Percentiles rank a stretch among this genome's conserved stretches.
phyloP scores from a whole-genome alignment of 2,888 invertebrate genomes.

The Acholoe squamosa region DNA sequence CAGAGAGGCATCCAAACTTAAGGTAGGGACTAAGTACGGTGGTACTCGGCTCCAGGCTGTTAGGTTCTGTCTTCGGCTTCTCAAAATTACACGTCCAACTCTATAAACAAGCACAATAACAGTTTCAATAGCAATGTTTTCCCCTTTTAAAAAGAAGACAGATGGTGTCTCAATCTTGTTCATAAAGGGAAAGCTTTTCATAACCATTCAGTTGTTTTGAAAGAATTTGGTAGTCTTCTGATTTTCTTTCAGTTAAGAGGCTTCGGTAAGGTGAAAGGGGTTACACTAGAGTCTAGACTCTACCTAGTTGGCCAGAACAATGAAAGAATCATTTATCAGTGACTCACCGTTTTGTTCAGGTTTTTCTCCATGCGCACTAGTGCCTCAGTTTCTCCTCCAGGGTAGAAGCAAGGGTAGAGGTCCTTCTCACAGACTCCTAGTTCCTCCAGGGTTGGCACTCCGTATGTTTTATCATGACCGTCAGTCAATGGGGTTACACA shows the following conservation, averaged over 20 bases:
- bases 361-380: constrained; percentile 88
- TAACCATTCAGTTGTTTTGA: too few relatives aligned
- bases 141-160: too few relatives aligned
- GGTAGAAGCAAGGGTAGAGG: constrained; percentile 88
- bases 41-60: constrained; percentile 91
- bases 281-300: too few relatives aligned
- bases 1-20: constrained; percentile 93
- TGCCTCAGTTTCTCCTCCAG: constrained; percentile 90
- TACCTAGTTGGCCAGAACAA: too few relatives aligned
- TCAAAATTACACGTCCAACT: constrained; percentile 94
- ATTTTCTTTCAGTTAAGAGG: too few relatives aligned
- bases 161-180: too few relatives aligned
- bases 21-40: constrained; percentile 93
- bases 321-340: neutral
- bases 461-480: constrained; percentile 83
- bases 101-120: constrained; percentile 79
- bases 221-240: too few relatives aligned
- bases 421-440: constrained; percentile 85
- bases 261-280: too few relatives aligned
- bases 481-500: constrained; percentile 85
- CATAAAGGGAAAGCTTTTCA: too few relatives aligned
- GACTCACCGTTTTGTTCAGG: constrained; percentile 79
- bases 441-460: constrained; percentile 85
- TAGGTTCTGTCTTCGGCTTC: constrained; percentile 93
- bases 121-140: neutral